Percentiles rank a stretch among this genome's conserved stretches.
These are phyloP conservation scores for Lepus europaeus DNA, from an alignment of 2,113 vertebrate genomes.

Conservation along the genomic window DNA sequence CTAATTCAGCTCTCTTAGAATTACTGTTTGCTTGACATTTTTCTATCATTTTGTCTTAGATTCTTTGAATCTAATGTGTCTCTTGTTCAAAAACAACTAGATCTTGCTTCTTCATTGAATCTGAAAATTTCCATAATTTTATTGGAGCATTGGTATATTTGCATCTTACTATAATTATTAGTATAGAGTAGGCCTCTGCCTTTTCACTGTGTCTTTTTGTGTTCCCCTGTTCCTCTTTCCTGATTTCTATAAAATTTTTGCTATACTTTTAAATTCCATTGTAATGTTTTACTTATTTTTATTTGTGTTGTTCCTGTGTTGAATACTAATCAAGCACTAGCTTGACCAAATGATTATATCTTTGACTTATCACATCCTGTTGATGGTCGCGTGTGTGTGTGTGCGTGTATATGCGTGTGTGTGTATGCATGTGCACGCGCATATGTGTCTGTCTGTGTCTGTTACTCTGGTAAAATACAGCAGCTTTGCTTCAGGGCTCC, in stretches of 20 bases:
- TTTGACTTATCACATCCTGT: neutral
- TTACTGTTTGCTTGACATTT: neutral
- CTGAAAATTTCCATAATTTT: slow-evolving; percentile 6
- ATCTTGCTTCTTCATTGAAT: neutral
- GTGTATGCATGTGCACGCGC: no score
- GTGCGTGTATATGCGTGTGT: neutral
- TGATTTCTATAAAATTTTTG: slow-evolving; percentile 8
- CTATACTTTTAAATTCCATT: neutral
- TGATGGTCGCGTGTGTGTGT: neutral
- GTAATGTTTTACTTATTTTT: neutral
- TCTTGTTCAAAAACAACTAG: neutral
- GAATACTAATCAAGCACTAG: neutral
- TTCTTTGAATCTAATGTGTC: neutral
- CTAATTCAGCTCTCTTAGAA: neutral
- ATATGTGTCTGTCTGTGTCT: neutral
- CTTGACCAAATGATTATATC: neutral
- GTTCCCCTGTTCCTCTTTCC: neutral
- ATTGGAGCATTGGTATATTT: neutral
- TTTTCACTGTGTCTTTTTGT: neutral
- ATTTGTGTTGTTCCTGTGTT: neutral
- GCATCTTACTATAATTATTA: neutral
- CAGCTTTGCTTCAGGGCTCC: neutral
- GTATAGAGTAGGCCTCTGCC: neutral
- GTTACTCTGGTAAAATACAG: neutral
- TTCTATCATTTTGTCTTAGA: slow-evolving; percentile 9